phyloP scores from a whole-genome alignment of 2,797 vertebrate species.

The Cirrhinus mrigala region DNA sequence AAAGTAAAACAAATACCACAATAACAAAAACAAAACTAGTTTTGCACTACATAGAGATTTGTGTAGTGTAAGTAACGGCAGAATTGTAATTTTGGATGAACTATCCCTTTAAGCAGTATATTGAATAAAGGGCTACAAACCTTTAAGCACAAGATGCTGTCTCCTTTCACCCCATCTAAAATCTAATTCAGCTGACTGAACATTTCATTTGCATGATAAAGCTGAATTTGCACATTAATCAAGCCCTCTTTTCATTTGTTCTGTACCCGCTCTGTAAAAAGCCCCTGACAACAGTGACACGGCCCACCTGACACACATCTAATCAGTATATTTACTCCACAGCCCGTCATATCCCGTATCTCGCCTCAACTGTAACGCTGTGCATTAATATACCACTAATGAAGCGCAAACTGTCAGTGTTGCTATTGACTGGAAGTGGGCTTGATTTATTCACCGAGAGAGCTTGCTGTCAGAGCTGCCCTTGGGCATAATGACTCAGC shows the following conservation, averaged over 20 bases:
- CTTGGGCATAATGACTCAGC: constrained; percentile 41
- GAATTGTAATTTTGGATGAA: fast-evolving
- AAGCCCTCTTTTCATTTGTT: not conserved
- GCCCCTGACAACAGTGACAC: constrained; percentile 19
- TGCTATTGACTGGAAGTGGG: constrained; percentile 38
- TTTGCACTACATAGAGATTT: not conserved
- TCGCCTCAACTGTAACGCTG: not conserved
- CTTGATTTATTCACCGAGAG: constrained; percentile 44
- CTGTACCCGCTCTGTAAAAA: constrained; percentile 13
- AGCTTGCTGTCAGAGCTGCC: constrained; percentile 36
- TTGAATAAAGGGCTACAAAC: not conserved
- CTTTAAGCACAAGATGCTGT: not conserved
- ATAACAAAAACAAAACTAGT: not conserved
- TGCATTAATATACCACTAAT: constrained; percentile 31
- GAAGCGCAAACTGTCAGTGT: not conserved
- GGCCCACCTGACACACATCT: constrained; percentile 27
- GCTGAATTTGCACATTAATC: constrained; percentile 53
- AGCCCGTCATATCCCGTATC: constrained; percentile 11
- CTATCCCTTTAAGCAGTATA: not conserved
- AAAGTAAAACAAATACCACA: not conserved
- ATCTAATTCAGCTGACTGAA: constrained; percentile 5
- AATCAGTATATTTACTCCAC: constrained; percentile 14
- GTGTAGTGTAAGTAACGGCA: not conserved
- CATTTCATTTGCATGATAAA: constrained; percentile 37
- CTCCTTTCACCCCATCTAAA: constrained; percentile 2